Conservation (phyloP, 2,888 invertebrate species). For the Melanchra persicariae region DNA sequence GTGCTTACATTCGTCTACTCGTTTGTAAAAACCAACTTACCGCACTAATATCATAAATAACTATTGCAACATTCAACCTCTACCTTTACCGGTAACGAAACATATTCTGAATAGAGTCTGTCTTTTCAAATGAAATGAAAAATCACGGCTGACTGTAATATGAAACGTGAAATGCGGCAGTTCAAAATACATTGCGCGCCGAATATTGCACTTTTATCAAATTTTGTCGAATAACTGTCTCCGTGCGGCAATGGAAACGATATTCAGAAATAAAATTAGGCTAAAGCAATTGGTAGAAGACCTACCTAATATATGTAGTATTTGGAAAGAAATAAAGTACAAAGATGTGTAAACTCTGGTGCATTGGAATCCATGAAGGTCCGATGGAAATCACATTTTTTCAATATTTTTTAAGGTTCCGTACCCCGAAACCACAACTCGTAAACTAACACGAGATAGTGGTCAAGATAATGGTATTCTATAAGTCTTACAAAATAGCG, state of each 20-base stretch:
- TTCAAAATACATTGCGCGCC: slow-evolving; percentile 24
- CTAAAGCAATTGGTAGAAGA: background rate
- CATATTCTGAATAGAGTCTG: background rate
- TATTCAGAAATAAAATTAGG: slow-evolving; percentile 1
- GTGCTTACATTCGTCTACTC: no score
- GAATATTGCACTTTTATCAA: slow-evolving; percentile 26
- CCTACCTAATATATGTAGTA: background rate
- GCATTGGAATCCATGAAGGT: background rate
- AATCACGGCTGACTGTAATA: slow-evolving; percentile 17
- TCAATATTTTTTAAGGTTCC: background rate
- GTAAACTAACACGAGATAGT: background rate
- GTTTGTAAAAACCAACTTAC: no score
- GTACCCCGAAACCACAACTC: background rate
- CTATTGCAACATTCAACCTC: background rate
- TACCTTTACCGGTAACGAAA: background rate
- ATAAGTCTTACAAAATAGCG: background rate
- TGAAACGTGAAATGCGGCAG: slow-evolving; percentile 14
- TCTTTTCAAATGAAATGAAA: slow-evolving; percentile 29
- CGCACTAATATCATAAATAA: no score
- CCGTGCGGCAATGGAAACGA: slow-evolving; percentile 9
- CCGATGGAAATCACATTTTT: background rate
- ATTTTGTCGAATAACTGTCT: slow-evolving; percentile 36
- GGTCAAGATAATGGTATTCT: background rate
- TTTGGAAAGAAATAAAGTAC: background rate
- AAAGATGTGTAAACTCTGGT: background rate